phyloP scores from a whole-genome alignment of 2,113 vertebrate species.

The Balaenoptera acutorostrata region DNA sequence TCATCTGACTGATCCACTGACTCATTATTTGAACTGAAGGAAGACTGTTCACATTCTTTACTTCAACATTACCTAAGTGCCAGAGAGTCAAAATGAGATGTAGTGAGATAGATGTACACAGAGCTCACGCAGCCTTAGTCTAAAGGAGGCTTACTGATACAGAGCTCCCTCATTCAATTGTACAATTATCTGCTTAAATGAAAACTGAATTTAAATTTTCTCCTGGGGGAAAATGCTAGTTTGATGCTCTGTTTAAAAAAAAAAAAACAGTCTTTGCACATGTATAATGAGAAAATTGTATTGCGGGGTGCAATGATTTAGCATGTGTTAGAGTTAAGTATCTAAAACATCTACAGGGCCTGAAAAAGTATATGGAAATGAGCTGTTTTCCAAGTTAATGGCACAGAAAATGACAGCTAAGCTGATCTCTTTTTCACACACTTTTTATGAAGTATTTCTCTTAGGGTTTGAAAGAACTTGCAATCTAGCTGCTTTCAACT shows the following conservation, averaged over 20 bases:
- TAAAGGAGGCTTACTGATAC: background rate
- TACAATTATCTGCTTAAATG: slow-evolving; percentile 56
- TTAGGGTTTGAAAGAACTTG: slow-evolving; percentile 18
- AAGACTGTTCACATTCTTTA: background rate
- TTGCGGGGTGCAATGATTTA: slow-evolving; percentile 54
- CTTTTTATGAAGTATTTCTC: slow-evolving; percentile 54
- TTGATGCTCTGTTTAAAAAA: slow-evolving; percentile 47
- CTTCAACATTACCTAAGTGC: background rate
- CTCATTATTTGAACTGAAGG: background rate
- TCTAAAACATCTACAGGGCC: slow-evolving; percentile 37
- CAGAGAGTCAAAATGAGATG: background rate
- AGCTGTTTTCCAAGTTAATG: slow-evolving; percentile 55
- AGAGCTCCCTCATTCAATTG: background rate
- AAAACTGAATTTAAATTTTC: slow-evolving; percentile 70
- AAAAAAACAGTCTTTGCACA: slow-evolving; percentile 61
- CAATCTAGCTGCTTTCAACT: background rate
- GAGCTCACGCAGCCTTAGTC: background rate
- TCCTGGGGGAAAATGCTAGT: background rate
- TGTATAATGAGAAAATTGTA: slow-evolving; percentile 68
- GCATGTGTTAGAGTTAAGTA: background rate
- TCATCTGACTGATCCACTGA: background rate
- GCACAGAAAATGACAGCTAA: slow-evolving; percentile 41
- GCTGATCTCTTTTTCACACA: background rate
- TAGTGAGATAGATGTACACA: background rate
- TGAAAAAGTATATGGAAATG: slow-evolving; percentile 51